A percentile compares a stretch with the other conserved stretches of the same genome.
Evolutionary conservation across 2,888 invertebrate genomes (phyloP).

Genomic region (Cotesia congregata): DNA sequence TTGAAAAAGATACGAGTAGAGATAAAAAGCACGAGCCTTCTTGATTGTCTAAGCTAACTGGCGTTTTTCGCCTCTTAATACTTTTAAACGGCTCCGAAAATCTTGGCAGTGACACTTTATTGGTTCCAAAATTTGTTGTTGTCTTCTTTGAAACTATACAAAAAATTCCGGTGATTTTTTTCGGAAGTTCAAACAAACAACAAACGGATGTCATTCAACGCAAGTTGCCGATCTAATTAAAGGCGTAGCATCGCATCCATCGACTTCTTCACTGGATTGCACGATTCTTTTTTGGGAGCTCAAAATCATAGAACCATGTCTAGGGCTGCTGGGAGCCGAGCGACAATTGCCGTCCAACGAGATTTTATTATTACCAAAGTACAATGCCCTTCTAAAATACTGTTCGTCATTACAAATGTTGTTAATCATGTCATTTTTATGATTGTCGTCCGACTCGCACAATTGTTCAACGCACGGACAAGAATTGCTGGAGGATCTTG

Average conservation of each 20-base stretch:
- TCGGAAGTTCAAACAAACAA: neutral
- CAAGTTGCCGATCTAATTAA: conserved; percentile 49
- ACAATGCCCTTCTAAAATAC: conserved; percentile 37
- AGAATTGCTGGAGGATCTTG: conserved; percentile 75
- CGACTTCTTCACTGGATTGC: conserved; percentile 63
- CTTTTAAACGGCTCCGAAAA: neutral
- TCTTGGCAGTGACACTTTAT: neutral
- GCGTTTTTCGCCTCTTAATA: conserved; percentile 6
- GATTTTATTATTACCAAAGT: conserved; percentile 44
- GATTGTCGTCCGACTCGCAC: conserved; percentile 44
- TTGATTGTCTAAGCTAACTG: conserved; percentile 33
- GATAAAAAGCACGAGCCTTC: conserved; percentile 40
- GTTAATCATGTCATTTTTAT: conserved; percentile 4
- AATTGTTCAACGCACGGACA: conserved; percentile 81
- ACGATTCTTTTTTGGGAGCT: conserved; percentile 54
- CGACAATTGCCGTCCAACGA: conserved; percentile 54
- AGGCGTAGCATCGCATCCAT: conserved; percentile 62
- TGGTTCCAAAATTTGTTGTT: neutral
- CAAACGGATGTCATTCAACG: conserved; percentile 27
- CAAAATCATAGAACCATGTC: conserved; percentile 53
- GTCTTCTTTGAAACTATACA: neutral
- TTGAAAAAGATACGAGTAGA: conserved; percentile 4
- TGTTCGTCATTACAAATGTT: conserved; percentile 18
- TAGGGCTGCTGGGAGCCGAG: conserved; percentile 63
- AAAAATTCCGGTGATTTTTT: neutral